Percentiles rank a stretch among this genome's conserved stretches.
Conservation (phyloP, 2,888 invertebrate genomes). For the Hyles lineata region DNA sequence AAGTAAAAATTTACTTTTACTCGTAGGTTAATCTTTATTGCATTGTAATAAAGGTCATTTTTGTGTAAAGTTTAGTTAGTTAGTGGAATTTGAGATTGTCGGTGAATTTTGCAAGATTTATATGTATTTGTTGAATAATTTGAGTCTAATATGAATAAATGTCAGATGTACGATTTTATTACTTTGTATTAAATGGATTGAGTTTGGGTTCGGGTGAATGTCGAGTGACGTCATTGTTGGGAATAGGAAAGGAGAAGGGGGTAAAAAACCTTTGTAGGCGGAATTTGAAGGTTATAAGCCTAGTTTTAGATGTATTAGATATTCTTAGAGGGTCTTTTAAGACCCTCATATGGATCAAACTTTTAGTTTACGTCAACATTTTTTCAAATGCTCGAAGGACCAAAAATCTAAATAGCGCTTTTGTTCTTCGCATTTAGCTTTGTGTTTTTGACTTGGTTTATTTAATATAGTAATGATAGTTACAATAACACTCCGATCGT, state of each 20-base stretch:
- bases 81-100: not conserved
- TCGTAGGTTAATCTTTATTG: not conserved
- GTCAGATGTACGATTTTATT: constrained; percentile 5
- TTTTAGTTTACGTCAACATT: too few relatives aligned
- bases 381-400: too few relatives aligned
- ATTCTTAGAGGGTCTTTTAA: too few relatives aligned
- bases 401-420: too few relatives aligned
- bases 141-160: constrained; percentile 13
- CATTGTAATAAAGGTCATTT: not conserved
- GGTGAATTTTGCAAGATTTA: not conserved
- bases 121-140: constrained; percentile 9
- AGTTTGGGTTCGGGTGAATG: not conserved
- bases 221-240: not conserved
- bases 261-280: too few relatives aligned
- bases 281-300: too few relatives aligned
- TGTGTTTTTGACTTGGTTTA: too few relatives aligned
- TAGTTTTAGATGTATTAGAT: too few relatives aligned
- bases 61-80: not conserved
- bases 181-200: constrained; percentile 7
- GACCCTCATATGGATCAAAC: too few relatives aligned
- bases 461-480: too few relatives aligned
- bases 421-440: too few relatives aligned
- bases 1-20: not conserved
- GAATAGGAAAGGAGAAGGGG: not conserved
- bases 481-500: too few relatives aligned